phyloP scores from a whole-genome alignment of 2,113 vertebrate species.

The Cyanocitta stelleri region DNA sequence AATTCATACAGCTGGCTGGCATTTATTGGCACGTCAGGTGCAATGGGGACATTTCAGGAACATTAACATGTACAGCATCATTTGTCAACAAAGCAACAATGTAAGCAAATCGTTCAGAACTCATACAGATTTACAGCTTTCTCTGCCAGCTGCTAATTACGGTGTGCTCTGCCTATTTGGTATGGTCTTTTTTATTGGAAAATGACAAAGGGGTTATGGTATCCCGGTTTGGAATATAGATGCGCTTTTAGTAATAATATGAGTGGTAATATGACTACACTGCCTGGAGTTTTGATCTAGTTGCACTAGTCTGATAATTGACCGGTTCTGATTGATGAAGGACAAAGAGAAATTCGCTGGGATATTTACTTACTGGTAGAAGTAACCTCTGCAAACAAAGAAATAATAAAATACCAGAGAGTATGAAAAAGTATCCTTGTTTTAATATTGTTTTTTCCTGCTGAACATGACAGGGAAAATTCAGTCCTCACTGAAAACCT shows the following conservation, averaged over 20 bases:
- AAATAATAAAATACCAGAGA: conserved; percentile 57
- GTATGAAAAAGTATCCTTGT: neutral
- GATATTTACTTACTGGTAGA: conserved; percentile 67
- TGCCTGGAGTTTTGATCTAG: conserved; percentile 74
- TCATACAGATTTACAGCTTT: conserved; percentile 87
- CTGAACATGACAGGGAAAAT: conserved; percentile 56
- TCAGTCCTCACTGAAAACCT: conserved; percentile 54
- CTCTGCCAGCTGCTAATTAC: conserved; percentile 89
- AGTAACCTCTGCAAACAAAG: conserved; percentile 72
- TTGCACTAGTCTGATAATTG: conserved; percentile 74
- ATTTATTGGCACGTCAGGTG: conserved; percentile 89
- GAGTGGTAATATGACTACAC: conserved; percentile 72
- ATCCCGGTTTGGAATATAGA: conserved; percentile 83
- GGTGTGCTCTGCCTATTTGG: conserved; percentile 86
- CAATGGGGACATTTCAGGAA: conserved; percentile 87
- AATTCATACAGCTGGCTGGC: conserved; percentile 89
- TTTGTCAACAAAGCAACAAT: conserved; percentile 90
- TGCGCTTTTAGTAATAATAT: conserved; percentile 81
- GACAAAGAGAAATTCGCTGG: conserved; percentile 70
- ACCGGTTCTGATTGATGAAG: conserved; percentile 77
- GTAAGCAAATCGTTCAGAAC: conserved; percentile 89
- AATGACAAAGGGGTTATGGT: conserved; percentile 84
- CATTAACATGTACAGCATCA: conserved; percentile 90
- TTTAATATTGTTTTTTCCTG: neutral
- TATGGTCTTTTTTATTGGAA: conserved; percentile 85